A percentile compares a stretch with the other conserved stretches of the same genome.
Conservation (phyloP, 2,113 vertebrate genomes). For the Pterocles burchelli region DNA sequence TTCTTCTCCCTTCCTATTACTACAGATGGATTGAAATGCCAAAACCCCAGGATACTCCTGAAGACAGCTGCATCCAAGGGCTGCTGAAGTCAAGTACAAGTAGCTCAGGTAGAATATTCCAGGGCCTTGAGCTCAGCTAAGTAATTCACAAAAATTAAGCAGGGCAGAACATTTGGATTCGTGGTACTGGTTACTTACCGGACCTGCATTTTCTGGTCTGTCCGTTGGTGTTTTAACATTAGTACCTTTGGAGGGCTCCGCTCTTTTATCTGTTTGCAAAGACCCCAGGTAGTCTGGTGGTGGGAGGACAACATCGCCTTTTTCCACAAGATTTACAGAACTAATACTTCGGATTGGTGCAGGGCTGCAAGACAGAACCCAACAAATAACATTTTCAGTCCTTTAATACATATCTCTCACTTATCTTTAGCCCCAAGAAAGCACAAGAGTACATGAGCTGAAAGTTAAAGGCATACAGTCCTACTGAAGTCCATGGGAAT, state of each 20-base stretch:
- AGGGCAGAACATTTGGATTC: not conserved
- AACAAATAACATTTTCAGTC: not conserved
- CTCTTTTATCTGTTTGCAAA: slow-evolving; percentile 19
- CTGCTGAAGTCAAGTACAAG: not conserved
- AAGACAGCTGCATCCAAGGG: not conserved
- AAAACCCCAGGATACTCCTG: accelerated
- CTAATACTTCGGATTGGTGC: slow-evolving; percentile 80
- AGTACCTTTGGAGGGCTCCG: not conserved
- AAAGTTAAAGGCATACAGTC: accelerated
- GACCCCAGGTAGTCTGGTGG: slow-evolving; percentile 88
- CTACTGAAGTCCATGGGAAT: not conserved
- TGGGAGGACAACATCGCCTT: slow-evolving; percentile 81
- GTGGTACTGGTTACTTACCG: slow-evolving; percentile 60
- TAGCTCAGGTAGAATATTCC: not conserved
- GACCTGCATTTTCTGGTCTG: slow-evolving; percentile 3
- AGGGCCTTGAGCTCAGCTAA: not conserved
- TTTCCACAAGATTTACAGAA: slow-evolving; percentile 81
- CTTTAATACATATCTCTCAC: not conserved
- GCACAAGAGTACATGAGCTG: not conserved
- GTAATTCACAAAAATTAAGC: not conserved
- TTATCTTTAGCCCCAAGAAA: not conserved
- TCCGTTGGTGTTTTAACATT: not conserved
- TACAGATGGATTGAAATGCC: not conserved
- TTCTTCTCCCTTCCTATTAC: not conserved
- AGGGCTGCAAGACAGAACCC: slow-evolving; percentile 58